Conservation (phyloP, 2,113 vertebrate genomes). For the Phasianus colchicus region DNA sequence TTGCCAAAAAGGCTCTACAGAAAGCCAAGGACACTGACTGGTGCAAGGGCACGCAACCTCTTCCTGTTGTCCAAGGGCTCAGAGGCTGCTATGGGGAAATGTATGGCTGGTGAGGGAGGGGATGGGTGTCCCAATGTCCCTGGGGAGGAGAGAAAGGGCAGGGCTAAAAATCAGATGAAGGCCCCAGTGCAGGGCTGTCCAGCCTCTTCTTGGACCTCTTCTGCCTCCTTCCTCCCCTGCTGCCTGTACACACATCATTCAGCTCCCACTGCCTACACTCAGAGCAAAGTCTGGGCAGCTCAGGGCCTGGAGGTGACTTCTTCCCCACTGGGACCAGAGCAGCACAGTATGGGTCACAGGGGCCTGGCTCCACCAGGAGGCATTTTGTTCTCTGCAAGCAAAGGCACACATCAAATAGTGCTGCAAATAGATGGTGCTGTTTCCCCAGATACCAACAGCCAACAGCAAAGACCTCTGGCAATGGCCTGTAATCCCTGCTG, state of each 20-base stretch:
- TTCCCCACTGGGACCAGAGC: not conserved
- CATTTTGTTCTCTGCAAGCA: not conserved
- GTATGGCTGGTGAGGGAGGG: not conserved
- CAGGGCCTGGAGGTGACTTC: not conserved
- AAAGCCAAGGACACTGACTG: not conserved
- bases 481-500: not conserved
- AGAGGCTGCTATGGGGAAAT: rapidly evolving
- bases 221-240: not conserved
- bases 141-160: rapidly evolving
- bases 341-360: not conserved
- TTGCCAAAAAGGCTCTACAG: not conserved
- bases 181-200: not conserved
- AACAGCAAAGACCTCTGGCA: not conserved
- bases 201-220: not conserved
- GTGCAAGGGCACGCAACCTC: not conserved
- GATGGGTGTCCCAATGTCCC: rapidly evolving
- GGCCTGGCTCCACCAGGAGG: rapidly evolving
- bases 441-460: not conserved
- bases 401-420: rapidly evolving
- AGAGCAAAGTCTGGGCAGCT: not conserved
- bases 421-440: not conserved
- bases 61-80: not conserved
- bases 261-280: not conserved
- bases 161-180: not conserved
- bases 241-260: rapidly evolving